Conservation (phyloP, 2,888 invertebrate species). For the Pandemis corylana region DNA sequence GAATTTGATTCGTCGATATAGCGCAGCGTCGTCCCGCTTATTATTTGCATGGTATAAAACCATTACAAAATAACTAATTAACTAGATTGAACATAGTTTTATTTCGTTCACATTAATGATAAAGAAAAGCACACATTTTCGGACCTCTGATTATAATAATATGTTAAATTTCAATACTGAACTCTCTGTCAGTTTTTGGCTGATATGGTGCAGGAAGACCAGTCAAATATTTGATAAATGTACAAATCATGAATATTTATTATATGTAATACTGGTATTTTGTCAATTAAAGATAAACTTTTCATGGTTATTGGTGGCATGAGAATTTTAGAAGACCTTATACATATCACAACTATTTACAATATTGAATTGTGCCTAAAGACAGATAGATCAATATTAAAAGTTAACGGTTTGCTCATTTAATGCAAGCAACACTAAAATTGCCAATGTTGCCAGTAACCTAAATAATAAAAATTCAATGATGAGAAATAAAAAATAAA, state of each 20-base stretch:
- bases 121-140: too few species aligned
- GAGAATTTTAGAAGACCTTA: too few species aligned
- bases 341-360: too few species aligned
- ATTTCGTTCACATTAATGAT: too few species aligned
- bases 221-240: not conserved
- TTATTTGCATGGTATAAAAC: too few species aligned
- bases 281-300: not conserved
- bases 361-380: not conserved
- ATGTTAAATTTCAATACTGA: not conserved
- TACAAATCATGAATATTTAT: not conserved
- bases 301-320: not conserved
- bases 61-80: too few species aligned
- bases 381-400: not conserved
- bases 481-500: not conserved
- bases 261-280: too few species aligned
- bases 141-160: too few species aligned
- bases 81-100: too few species aligned
- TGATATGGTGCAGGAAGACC: constrained; percentile 16
- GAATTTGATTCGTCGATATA: too few species aligned
- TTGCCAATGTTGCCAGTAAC: constrained; percentile 17
- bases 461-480: not conserved
- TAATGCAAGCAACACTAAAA: constrained; percentile 4
- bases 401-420: not conserved
- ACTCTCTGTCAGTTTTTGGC: not conserved
- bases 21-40: too few species aligned